A percentile compares a stretch with the other conserved stretches of the same genome.
Conservation (phyloP, 2,113 vertebrate species). For the Alces alces region DNA sequence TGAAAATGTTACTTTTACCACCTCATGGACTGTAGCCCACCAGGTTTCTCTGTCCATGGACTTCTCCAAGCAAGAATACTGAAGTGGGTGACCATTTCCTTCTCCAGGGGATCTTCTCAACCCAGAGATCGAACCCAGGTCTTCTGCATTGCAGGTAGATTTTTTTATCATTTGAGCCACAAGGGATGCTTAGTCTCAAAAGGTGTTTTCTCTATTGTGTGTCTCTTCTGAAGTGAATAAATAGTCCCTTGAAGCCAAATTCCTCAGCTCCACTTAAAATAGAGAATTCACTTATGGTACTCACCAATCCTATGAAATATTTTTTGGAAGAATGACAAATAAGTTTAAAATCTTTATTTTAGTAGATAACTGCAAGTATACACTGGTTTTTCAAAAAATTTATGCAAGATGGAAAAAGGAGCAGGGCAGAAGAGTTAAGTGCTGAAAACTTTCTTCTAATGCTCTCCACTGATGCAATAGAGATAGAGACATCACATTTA, state of each 20-base stretch:
- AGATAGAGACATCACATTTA: not conserved
- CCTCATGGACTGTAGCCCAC: not conserved
- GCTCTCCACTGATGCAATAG: not conserved
- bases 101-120: not conserved
- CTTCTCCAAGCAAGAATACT: not conserved
- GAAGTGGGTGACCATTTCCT: not conserved
- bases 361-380: not conserved
- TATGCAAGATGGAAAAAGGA: not conserved
- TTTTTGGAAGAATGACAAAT: not conserved
- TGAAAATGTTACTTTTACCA: not conserved
- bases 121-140: not conserved
- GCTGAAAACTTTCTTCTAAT: not conserved
- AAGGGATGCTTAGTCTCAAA: not conserved
- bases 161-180: not conserved
- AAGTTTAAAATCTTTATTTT: slow-evolving; percentile 21
- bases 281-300: not conserved
- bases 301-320: not conserved
- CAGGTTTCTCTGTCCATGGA: not conserved
- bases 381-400: not conserved
- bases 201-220: not conserved
- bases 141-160: not conserved
- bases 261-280: not conserved
- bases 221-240: not conserved
- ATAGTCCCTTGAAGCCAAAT: not conserved
- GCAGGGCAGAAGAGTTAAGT: not conserved